Evolutionary conservation across 2,113 vertebrate species (phyloP).

Genomic region (Sapayoa aenigma): DNA sequence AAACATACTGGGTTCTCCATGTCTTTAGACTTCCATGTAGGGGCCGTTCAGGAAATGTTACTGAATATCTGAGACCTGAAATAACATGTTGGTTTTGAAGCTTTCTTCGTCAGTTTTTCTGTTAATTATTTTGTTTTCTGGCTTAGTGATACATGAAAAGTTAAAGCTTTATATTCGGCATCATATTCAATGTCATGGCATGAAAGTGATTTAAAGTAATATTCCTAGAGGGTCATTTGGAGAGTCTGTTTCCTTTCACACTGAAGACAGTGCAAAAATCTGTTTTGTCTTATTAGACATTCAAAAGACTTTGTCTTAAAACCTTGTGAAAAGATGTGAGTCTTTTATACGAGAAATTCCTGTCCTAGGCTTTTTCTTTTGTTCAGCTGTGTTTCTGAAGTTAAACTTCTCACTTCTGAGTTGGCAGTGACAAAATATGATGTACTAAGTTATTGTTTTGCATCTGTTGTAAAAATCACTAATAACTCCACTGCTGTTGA

Average conservation of each 20-base stretch:
- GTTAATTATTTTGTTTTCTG: constrained; percentile 4
- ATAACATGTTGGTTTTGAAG: not conserved
- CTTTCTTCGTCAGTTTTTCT: not conserved
- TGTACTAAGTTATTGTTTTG: not conserved
- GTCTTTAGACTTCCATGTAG: not conserved
- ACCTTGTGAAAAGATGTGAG: not conserved
- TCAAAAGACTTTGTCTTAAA: not conserved
- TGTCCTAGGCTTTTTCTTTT: not conserved
- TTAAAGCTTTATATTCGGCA: not conserved
- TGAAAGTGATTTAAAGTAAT: not conserved
- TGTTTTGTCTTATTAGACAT: not conserved
- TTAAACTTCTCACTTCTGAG: not conserved
- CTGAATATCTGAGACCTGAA: not conserved
- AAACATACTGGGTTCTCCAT: not conserved
- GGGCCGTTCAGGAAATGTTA: not conserved
- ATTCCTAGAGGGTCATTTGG: not conserved
- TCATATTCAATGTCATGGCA: not conserved
- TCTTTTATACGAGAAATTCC: not conserved
- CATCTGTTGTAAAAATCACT: not conserved
- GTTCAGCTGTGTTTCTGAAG: not conserved
- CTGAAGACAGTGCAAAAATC: not conserved
- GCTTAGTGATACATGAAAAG: not conserved
- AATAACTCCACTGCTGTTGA: not conserved
- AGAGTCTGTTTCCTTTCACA: not conserved
- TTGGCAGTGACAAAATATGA: not conserved